A percentile compares a stretch with the other conserved stretches of the same genome.
These are phyloP conservation scores for Temnothorax longispinosus DNA, from an alignment of 1,140 invertebrate genomes.

Conservation along the genomic window DNA sequence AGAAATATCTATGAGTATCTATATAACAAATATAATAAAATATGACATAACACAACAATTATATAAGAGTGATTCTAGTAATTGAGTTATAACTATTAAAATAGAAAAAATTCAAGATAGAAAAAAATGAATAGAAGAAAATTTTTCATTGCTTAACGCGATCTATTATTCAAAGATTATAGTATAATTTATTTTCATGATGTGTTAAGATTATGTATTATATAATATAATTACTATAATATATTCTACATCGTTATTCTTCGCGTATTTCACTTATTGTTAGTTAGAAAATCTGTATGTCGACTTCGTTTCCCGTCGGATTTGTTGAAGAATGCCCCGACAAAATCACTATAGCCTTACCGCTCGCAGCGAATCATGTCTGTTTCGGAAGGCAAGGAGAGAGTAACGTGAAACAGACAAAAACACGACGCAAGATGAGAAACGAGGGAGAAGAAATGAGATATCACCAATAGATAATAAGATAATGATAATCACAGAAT, in stretches of 20 bases:
- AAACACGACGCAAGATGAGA: background rate
- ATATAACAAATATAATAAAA: background rate
- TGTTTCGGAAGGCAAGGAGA: constrained; percentile 9
- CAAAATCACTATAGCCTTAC: background rate
- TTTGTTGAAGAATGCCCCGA: background rate
- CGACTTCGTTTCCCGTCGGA: constrained; percentile 2
- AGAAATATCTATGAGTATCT: background rate
- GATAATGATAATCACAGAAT: constrained; percentile 5
- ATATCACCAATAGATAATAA: background rate
- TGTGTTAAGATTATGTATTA: too few relatives aligned
- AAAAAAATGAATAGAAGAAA: background rate
- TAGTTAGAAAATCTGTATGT: constrained; percentile 1
- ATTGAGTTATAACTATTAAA: too few relatives aligned
- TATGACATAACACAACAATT: background rate
- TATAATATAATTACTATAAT: background rate
- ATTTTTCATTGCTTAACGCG: background rate
- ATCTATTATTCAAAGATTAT: too few relatives aligned
- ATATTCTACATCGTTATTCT: background rate
- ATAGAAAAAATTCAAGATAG: background rate
- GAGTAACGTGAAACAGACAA: background rate
- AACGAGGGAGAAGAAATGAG: background rate
- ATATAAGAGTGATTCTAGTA: too few relatives aligned
- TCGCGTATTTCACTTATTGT: background rate
- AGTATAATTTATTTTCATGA: too few relatives aligned
- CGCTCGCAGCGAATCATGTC: constrained; percentile 7